Conservation (phyloP, 2,113 vertebrate species). For the Periophthalmus modestus region DNA sequence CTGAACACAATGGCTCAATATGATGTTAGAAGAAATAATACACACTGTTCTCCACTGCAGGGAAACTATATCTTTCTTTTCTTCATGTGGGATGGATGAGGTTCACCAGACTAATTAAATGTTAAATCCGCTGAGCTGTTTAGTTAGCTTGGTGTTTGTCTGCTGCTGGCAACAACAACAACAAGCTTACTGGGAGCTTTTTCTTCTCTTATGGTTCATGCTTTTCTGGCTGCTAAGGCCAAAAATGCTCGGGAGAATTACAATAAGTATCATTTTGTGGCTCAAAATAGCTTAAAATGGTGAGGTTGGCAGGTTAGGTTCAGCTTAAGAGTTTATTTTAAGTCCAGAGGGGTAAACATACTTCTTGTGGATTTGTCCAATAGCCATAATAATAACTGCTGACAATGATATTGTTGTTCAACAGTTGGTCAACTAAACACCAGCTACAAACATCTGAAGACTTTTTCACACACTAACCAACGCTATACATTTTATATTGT, state of each 20-base stretch:
- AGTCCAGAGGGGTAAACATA: not conserved
- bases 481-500: too few species aligned
- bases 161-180: constrained; percentile 3
- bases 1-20: constrained; percentile 13
- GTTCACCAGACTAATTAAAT: constrained; percentile 1
- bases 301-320: not conserved
- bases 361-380: not conserved
- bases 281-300: not conserved
- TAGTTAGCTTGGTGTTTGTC: constrained; percentile 1
- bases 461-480: not conserved
- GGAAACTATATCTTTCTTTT: not conserved
- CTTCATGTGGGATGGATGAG: not conserved
- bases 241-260: not conserved
- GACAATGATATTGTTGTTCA: not conserved
- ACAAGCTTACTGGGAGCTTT: not conserved
- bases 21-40: constrained; percentile 6
- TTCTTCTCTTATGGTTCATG: not conserved
- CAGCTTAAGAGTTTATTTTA: not conserved
- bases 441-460: not conserved
- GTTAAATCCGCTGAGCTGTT: constrained; percentile 12
- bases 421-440: not conserved
- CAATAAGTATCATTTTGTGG: not conserved
- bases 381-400: not conserved
- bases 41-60: constrained; percentile 7
- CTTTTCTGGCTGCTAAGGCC: not conserved